phyloP scores from a whole-genome alignment of 2,888 invertebrate species.

The Poecilobothrus nobilitatus region DNA sequence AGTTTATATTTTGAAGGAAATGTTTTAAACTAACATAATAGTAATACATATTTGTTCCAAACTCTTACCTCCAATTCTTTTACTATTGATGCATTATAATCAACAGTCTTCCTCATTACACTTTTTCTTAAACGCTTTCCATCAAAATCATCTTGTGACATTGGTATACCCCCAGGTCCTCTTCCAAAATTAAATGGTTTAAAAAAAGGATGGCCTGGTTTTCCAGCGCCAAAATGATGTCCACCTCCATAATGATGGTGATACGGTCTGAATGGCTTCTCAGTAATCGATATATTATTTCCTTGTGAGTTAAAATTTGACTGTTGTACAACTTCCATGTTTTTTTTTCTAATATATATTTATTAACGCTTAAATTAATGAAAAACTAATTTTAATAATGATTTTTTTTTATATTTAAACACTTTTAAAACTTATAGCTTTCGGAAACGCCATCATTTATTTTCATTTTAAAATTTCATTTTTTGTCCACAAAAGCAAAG shows the following conservation, averaged over 20 bases:
- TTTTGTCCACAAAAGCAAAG: no score
- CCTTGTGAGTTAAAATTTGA: not conserved
- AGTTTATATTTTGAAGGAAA: no score
- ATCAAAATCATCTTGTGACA: conserved; percentile 85
- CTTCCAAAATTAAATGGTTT: conserved; percentile 42
- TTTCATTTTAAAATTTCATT: no score
- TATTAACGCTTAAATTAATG: no score
- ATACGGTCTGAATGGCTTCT: conserved; percentile 3
- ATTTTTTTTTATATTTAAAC: not conserved
- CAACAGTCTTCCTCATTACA: conserved; percentile 95
- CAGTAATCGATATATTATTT: not conserved
- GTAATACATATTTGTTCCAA: not conserved
- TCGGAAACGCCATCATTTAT: not conserved
- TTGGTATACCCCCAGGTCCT: conserved; percentile 48
- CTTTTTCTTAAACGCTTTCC: conserved; percentile 92
- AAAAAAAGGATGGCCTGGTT: conserved; percentile 40
- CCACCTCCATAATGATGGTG: conserved; percentile 18
- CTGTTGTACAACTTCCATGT: not conserved
- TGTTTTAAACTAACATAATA: no score
- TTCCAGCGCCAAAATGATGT: conserved; percentile 33
- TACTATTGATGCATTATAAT: conserved; percentile 92
- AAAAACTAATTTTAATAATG: no score
- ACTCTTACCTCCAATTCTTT: conserved; percentile 72
- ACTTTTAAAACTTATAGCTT: not conserved
- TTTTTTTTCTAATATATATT: not conserved